Conservation (phyloP, 1,140 invertebrate species). For the Ceratina calcarata region DNA sequence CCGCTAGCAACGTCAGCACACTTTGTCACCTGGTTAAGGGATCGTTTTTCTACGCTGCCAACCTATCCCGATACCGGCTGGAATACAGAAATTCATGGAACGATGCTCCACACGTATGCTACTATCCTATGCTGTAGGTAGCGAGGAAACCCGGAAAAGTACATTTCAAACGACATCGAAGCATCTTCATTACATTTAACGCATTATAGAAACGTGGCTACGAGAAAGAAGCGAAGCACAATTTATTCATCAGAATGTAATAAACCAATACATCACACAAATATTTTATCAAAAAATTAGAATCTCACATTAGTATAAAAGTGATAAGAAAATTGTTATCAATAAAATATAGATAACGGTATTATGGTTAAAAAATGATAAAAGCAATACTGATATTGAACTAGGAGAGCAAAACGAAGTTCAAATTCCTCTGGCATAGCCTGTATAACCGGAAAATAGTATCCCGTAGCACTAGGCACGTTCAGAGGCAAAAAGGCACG, state of each 20-base stretch:
- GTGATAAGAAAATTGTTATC: too few relatives aligned
- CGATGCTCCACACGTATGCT: background rate
- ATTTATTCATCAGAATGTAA: background rate
- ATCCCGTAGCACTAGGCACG: background rate
- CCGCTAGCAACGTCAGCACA: constrained; percentile 61
- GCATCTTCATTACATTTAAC: background rate
- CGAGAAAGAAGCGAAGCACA: too few relatives aligned
- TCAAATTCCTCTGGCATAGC: background rate
- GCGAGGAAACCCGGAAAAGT: background rate
- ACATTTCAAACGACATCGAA: constrained; percentile 10
- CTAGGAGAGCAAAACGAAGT: background rate
- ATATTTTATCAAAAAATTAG: too few relatives aligned
- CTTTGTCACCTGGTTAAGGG: constrained; percentile 65
- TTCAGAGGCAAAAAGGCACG: constrained; percentile 5
- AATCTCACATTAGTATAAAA: too few relatives aligned
- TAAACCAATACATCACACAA: too few relatives aligned
- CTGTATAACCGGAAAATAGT: background rate
- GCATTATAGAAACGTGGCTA: background rate
- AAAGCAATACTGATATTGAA: background rate
- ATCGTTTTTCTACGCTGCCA: constrained; percentile 52
- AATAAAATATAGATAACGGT: too few relatives aligned
- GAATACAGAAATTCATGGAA: constrained; percentile 23
- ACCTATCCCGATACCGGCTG: background rate
- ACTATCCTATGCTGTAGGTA: background rate
- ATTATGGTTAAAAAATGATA: too few relatives aligned